phyloP scores from a whole-genome alignment of 2,113 vertebrate species.

The Brachypodius melanocephalos region DNA sequence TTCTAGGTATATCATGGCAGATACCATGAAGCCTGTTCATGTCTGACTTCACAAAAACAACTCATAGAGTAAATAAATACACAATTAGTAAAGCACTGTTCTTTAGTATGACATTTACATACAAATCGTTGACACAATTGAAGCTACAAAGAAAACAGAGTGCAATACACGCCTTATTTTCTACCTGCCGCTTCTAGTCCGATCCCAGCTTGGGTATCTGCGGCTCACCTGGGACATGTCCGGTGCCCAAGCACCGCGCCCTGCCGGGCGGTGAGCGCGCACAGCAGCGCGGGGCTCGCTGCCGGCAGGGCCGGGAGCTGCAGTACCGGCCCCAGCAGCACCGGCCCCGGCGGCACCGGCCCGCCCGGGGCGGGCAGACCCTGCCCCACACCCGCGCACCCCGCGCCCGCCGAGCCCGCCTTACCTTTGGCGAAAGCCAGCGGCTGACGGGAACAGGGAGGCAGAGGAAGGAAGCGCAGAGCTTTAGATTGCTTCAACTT shows the following conservation, averaged over 20 bases:
- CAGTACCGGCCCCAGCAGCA: background rate
- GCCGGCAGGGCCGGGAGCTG: background rate
- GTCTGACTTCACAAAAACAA: background rate
- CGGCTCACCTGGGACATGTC: rapidly evolving
- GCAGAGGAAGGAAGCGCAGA: background rate
- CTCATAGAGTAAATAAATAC: background rate
- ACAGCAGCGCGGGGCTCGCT: background rate
- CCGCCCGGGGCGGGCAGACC: too few species aligned
- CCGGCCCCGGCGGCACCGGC: background rate
- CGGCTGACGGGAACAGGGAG: rapidly evolving
- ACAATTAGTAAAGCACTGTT: background rate
- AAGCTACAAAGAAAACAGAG: background rate
- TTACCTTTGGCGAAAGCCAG: background rate
- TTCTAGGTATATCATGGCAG: background rate
- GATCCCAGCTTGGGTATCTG: rapidly evolving
- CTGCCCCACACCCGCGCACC: background rate
- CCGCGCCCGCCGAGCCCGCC: background rate
- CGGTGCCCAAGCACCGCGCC: rapidly evolving
- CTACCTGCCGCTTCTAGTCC: background rate
- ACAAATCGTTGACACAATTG: background rate
- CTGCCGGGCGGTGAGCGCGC: background rate
- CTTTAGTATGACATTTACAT: background rate
- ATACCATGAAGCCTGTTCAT: background rate
- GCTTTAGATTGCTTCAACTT: background rate
- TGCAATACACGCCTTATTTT: background rate